These are phyloP conservation scores for Darwinula stevensoni DNA, from an alignment of 2,888 invertebrate species.

Conservation along the genomic window DNA sequence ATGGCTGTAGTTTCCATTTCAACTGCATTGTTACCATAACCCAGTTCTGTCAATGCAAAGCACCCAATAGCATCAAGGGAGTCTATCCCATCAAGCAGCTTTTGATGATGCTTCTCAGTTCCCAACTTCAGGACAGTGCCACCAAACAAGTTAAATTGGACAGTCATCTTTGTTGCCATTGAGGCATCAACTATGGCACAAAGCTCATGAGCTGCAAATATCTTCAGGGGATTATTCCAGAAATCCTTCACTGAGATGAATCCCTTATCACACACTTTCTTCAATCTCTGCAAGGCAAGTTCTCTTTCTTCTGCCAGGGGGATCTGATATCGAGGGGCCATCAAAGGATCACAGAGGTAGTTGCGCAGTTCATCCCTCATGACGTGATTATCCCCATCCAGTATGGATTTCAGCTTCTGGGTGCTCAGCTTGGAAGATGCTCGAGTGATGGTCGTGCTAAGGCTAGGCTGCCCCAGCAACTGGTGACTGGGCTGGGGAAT, in stretches of 20 bases:
- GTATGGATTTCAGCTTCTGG: slow-evolving; percentile 9
- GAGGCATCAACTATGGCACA: slow-evolving; percentile 11
- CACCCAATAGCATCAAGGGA: slow-evolving; percentile 11
- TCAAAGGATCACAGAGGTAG: slow-evolving; percentile 10
- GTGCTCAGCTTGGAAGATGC: too few relatives aligned
- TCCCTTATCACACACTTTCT: slow-evolving; percentile 10
- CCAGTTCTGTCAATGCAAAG: slow-evolving; percentile 11
- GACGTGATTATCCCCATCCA: slow-evolving; percentile 11
- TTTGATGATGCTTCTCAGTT: slow-evolving; percentile 14
- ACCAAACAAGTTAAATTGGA: slow-evolving; percentile 15
- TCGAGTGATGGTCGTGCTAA: too few relatives aligned
- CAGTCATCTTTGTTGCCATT: slow-evolving; percentile 12
- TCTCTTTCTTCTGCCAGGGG: slow-evolving; percentile 11
- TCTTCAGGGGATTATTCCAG: slow-evolving; percentile 10
- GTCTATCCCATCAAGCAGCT: slow-evolving; percentile 13
- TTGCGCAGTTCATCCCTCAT: slow-evolving; percentile 10
- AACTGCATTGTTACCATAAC: slow-evolving; percentile 11
- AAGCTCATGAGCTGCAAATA: slow-evolving; percentile 11
- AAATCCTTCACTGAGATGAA: slow-evolving; percentile 11
- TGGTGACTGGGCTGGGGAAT: too few relatives aligned
- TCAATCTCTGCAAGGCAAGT: slow-evolving; percentile 9
- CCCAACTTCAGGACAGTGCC: slow-evolving; percentile 16
- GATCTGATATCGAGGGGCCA: slow-evolving; percentile 11
- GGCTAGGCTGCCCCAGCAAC: too few relatives aligned
- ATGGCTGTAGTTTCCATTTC: slow-evolving; percentile 11